Percentiles rank a stretch among this genome's conserved stretches.
phyloP scores from a whole-genome alignment of 1,140 invertebrate species.

The Matsumurasca onukii region DNA sequence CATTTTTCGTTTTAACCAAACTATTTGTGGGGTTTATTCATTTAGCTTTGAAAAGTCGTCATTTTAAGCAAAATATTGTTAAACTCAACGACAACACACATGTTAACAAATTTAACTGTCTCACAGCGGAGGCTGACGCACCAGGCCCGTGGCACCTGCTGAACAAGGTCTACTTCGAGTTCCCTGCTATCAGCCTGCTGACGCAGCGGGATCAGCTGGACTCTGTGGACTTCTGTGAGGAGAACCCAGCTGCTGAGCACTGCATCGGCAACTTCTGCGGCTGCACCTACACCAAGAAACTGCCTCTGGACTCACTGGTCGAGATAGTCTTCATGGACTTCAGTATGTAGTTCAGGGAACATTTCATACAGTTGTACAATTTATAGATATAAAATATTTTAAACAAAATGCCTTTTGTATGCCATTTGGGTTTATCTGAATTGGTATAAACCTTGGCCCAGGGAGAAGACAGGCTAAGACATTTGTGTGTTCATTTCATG shows the following conservation, averaged over 20 bases:
- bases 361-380: too few relatives aligned
- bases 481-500: too few relatives aligned
- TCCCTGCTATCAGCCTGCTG: slow-evolving; percentile 29
- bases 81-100: too few relatives aligned
- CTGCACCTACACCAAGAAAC: slow-evolving; percentile 32
- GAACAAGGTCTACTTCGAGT: slow-evolving; percentile 38
- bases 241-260: slow-evolving; percentile 12
- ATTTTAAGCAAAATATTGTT: too few relatives aligned
- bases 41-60: too few relatives aligned
- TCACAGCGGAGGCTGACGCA: slow-evolving; percentile 25
- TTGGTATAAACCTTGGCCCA: too few relatives aligned
- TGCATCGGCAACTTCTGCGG: slow-evolving; percentile 34
- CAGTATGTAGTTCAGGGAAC: slow-evolving; percentile 33
- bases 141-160: slow-evolving; percentile 39
- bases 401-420: not conserved
- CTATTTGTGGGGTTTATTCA: too few relatives aligned
- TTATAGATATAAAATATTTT: not conserved
- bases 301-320: slow-evolving; percentile 32
- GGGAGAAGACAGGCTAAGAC: too few relatives aligned
- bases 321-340: slow-evolving; percentile 39
- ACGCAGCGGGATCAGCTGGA: slow-evolving; percentile 14
- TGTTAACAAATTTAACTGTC: too few relatives aligned
- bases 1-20: too few relatives aligned
- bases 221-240: slow-evolving; percentile 24
- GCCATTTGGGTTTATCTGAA: too few relatives aligned